Conservation (phyloP, 2,888 invertebrate species). For the Tetragonula carbonaria region DNA sequence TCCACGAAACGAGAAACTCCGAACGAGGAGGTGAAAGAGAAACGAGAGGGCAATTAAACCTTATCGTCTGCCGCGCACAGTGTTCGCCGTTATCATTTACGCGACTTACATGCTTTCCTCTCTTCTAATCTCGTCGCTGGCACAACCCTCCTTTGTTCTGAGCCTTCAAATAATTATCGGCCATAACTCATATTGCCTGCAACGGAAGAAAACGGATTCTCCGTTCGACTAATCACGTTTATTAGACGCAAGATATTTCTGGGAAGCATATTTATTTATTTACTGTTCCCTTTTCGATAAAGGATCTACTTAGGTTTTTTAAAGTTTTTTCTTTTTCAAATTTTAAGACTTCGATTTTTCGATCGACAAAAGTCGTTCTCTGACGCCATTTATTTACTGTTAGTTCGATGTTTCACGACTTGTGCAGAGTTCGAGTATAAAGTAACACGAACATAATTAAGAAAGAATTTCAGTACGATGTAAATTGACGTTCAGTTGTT, state of each 20-base stretch:
- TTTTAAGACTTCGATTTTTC: too few relatives aligned
- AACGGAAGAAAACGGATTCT: not conserved
- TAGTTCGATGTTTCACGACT: too few relatives aligned
- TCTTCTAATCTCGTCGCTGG: constrained; percentile 56
- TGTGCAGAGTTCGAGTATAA: too few relatives aligned
- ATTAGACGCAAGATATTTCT: not conserved
- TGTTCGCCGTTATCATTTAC: constrained; percentile 77
- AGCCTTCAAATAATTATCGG: constrained; percentile 75
- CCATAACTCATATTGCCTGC: constrained; percentile 67
- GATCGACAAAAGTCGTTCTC: too few relatives aligned
- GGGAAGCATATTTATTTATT: not conserved
- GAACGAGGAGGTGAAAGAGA: constrained; percentile 34
- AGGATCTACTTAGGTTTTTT: not conserved
- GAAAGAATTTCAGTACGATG: too few relatives aligned
- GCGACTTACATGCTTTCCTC: constrained; percentile 73
- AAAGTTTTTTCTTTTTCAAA: too few relatives aligned
- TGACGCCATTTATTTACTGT: too few relatives aligned
- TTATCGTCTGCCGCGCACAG: constrained; percentile 73
- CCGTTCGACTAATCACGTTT: not conserved
- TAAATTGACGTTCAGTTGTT: too few relatives aligned
- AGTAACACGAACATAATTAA: too few relatives aligned
- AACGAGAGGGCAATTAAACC: constrained; percentile 71
- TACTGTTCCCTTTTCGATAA: not conserved
- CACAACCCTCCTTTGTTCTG: constrained; percentile 63
- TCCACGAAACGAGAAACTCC: constrained; percentile 34